These are phyloP conservation scores for Lycocerus yunnanus DNA, from an alignment of 2,888 invertebrate genomes.

Conservation along the genomic window DNA sequence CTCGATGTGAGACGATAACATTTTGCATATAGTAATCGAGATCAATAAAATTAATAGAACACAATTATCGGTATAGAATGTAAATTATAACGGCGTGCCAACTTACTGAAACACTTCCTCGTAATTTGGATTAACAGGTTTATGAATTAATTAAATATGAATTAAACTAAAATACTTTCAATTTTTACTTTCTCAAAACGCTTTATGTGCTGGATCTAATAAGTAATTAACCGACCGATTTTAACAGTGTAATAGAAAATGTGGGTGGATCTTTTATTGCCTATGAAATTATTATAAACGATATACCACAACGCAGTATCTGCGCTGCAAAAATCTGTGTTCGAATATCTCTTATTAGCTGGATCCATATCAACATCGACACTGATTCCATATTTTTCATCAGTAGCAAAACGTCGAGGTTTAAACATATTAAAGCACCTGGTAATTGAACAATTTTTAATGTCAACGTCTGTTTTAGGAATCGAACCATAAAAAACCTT, in stretches of 20 bases:
- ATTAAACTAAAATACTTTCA: conserved; percentile 2
- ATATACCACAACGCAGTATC: too few species aligned
- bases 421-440: too few species aligned
- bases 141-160: conserved; percentile 1
- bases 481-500: not conserved
- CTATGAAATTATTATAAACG: not conserved
- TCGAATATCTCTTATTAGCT: too few species aligned
- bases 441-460: too few species aligned
- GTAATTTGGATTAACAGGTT: not conserved
- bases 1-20: too few species aligned
- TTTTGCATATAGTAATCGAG: not conserved
- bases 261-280: not conserved
- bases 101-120: conserved; percentile 1
- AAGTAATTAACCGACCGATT: not conserved
- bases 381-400: too few species aligned
- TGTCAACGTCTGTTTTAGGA: not conserved
- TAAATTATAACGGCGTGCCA: not conserved
- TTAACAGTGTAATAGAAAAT: not conserved
- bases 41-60: not conserved
- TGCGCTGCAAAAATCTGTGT: too few species aligned
- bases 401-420: too few species aligned
- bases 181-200: conserved; percentile 1
- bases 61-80: not conserved
- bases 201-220: not conserved
- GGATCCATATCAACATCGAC: too few species aligned